phyloP scores from a whole-genome alignment of 2,113 vertebrate genomes.

The Pedionomus torquatus region DNA sequence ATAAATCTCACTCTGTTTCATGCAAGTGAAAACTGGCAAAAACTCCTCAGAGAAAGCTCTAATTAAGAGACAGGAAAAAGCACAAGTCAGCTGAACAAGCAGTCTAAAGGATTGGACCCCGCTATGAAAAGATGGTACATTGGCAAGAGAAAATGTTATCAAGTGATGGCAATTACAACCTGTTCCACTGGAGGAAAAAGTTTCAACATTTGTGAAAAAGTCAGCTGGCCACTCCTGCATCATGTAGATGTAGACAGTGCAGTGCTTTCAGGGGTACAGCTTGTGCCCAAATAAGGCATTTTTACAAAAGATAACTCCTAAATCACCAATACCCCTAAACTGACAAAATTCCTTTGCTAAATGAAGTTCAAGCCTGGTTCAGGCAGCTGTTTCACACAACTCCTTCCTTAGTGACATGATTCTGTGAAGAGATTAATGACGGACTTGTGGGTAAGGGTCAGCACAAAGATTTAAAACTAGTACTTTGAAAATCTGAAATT shows the following conservation, averaged over 20 bases:
- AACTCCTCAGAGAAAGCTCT: neutral
- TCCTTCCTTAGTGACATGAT: neutral
- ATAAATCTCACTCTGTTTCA: neutral
- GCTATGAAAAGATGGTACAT: accelerated
- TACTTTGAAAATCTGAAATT: neutral
- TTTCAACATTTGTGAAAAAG: neutral
- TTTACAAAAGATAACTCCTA: neutral
- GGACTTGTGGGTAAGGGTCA: neutral
- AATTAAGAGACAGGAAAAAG: neutral
- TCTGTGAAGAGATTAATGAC: neutral
- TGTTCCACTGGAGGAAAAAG: neutral
- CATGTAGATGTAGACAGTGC: accelerated
- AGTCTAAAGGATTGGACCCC: neutral
- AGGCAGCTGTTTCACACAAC: neutral
- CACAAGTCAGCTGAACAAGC: neutral
- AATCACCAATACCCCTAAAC: neutral
- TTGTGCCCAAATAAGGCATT: accelerated
- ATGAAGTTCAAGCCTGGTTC: neutral
- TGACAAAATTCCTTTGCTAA: neutral
- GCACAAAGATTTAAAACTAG: neutral
- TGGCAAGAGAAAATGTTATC: neutral
- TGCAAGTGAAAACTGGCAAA: neutral
- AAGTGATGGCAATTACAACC: accelerated
- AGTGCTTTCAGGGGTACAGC: neutral
- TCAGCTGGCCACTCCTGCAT: neutral